phyloP scores from a whole-genome alignment of 2,888 invertebrate genomes.

The Stenichneumon culpator region DNA sequence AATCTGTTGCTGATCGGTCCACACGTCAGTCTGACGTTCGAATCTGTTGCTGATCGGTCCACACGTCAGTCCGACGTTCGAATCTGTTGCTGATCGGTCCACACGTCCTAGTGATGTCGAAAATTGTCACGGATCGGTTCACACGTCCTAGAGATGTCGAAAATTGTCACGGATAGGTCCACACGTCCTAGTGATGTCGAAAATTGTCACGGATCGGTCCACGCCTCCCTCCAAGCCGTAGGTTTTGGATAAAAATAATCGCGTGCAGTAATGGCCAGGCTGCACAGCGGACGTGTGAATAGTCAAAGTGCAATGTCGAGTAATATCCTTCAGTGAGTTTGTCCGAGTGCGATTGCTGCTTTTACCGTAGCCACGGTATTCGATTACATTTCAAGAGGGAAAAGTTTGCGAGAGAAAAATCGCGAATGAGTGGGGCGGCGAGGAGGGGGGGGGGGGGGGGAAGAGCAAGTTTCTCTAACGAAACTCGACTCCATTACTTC shows the following conservation, averaged over 20 bases:
- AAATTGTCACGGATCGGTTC: neutral
- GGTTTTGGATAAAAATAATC: neutral
- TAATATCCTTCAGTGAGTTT: constrained; percentile 15
- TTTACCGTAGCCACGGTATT: constrained; percentile 15
- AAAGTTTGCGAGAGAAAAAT: constrained; percentile 9
- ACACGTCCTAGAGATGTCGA: neutral
- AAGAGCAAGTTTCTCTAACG: constrained; percentile 70
- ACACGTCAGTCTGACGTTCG: too few species aligned
- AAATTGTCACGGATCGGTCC: neutral
- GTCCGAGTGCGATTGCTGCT: constrained; percentile 10
- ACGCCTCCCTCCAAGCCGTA: neutral
- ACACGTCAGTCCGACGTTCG: too few species aligned
- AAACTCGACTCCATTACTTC: constrained; percentile 78
- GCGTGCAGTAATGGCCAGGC: neutral
- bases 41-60: too few species aligned
- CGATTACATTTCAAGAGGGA: constrained; percentile 23
- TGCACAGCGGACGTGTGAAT: neutral
- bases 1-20: too few species aligned
- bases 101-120: too few species aligned
- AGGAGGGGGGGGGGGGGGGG: neutral
- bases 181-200: neutral
- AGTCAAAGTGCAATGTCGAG: constrained; percentile 24
- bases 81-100: too few species aligned
- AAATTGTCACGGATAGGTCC: neutral
- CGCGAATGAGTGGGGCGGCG: neutral